Percentiles rank a stretch among this genome's conserved stretches.
These are phyloP conservation scores for Artibeus jamaicensis DNA, from an alignment of 2,797 vertebrate genomes.

Conservation along the genomic window DNA sequence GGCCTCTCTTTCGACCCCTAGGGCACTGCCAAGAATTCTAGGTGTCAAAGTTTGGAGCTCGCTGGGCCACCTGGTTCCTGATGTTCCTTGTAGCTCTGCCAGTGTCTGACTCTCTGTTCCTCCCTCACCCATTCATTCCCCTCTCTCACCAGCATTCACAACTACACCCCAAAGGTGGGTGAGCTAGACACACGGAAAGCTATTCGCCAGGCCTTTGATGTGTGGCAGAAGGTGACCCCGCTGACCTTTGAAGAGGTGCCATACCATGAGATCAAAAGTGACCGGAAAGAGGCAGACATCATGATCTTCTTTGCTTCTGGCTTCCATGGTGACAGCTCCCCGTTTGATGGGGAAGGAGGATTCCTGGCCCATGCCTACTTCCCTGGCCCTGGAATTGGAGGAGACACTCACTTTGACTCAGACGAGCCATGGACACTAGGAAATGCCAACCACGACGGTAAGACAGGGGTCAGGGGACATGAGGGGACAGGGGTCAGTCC, in stretches of 20 bases:
- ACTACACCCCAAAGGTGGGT: constrained; percentile 98
- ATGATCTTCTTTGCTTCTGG: constrained; percentile 99
- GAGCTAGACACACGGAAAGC: constrained; percentile 95
- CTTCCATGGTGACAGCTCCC: constrained; percentile 98
- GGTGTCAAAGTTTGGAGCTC: not conserved
- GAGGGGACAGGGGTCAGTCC: not conserved
- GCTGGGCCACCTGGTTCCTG: not conserved
- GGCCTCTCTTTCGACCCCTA: not conserved
- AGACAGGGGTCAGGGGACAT: no score
- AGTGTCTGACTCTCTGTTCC: not conserved
- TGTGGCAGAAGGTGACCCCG: constrained; percentile 97
- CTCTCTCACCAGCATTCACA: constrained; percentile 91
- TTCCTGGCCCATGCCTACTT: constrained; percentile 99
- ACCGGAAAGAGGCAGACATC: constrained; percentile 97
- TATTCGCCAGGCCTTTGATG: constrained; percentile 96
- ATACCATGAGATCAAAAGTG: constrained; percentile 96
- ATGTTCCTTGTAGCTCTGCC: not conserved
- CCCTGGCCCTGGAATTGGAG: constrained; percentile 96
- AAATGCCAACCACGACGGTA: constrained; percentile 96
- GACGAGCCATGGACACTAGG: constrained; percentile 98
- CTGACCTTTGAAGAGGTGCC: constrained; percentile 96
- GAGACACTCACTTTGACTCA: constrained; percentile 98
- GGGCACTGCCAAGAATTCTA: not conserved
- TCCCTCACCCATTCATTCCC: constrained; percentile 14
- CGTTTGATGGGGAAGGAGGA: constrained; percentile 97